phyloP scores from a whole-genome alignment of 2,113 vertebrate species.

The Nannospalax galili region DNA sequence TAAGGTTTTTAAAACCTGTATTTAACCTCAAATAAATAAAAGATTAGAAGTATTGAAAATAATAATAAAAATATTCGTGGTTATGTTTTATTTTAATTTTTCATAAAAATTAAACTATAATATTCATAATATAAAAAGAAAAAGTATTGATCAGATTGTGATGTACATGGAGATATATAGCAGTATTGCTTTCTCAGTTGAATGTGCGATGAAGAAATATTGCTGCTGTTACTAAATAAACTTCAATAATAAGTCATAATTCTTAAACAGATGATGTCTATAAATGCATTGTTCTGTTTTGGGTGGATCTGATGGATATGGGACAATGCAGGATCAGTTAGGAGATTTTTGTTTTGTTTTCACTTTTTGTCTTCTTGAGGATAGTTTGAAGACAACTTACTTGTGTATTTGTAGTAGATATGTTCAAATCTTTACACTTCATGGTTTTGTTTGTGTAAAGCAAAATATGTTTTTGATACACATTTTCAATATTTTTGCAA shows the following conservation, averaged over 20 bases:
- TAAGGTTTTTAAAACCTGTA: slow-evolving; percentile 24
- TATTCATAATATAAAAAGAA: neutral
- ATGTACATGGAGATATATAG: slow-evolving; percentile 7
- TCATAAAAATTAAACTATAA: neutral
- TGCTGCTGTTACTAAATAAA: slow-evolving; percentile 33
- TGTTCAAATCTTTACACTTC: slow-evolving; percentile 4
- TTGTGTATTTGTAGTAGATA: slow-evolving; percentile 18
- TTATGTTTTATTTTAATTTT: neutral
- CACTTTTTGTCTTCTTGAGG: neutral
- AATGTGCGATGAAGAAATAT: slow-evolving; percentile 26
- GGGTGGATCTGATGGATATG: neutral
- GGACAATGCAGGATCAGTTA: neutral
- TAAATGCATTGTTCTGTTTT: neutral
- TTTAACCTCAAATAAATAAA: slow-evolving; percentile 54
- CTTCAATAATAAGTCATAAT: slow-evolving; percentile 2
- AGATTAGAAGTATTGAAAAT: slow-evolving; percentile 40
- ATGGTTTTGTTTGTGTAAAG: slow-evolving; percentile 40
- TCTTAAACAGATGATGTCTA: neutral
- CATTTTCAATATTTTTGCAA: slow-evolving; percentile 9
- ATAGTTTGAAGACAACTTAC: neutral
- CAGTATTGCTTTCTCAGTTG: slow-evolving; percentile 50
- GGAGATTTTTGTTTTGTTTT: neutral
- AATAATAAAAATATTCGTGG: neutral
- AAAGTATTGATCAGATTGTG: slow-evolving; percentile 56
- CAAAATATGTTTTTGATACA: slow-evolving; percentile 14